Percentiles rank a stretch among this genome's conserved stretches.
phyloP scores from a whole-genome alignment of 2,888 invertebrate species.

The Noctua janthina region DNA sequence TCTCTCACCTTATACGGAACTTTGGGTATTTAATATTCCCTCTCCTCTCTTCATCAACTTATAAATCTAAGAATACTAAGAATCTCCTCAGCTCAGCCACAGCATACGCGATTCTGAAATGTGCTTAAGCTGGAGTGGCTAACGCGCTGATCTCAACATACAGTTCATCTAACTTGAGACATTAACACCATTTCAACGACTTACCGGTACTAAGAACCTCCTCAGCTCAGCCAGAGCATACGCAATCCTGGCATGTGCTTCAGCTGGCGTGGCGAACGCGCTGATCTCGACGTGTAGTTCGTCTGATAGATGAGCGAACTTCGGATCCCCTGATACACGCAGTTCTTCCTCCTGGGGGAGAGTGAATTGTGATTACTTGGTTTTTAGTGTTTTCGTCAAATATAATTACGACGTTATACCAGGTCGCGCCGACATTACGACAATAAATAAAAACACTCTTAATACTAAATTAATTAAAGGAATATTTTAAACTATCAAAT shows the following conservation, averaged over 20 bases:
- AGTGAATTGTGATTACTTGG: not conserved
- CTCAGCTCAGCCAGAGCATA: constrained; percentile 95
- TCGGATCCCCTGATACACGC: constrained; percentile 97
- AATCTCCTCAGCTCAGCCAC: constrained; percentile 95
- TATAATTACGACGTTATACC: not conserved
- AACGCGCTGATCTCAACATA: constrained; percentile 98
- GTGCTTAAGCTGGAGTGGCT: constrained; percentile 97
- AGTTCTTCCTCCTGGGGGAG: constrained; percentile 95
- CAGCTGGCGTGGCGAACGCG: constrained; percentile 97
- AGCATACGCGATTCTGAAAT: constrained; percentile 95
- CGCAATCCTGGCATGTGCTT: constrained; percentile 96
- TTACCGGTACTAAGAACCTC: constrained; percentile 95
- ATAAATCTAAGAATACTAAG: constrained; percentile 86
- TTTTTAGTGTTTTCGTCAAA: not conserved
- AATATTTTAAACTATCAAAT: too few species aligned
- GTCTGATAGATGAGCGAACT: constrained; percentile 97
- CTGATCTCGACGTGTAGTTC: constrained; percentile 98
- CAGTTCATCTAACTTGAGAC: constrained; percentile 94
- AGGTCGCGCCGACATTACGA: too few species aligned
- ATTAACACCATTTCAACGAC: constrained; percentile 65
- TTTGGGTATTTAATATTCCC: too few species aligned
- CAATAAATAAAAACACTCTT: too few species aligned
- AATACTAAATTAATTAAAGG: too few species aligned
- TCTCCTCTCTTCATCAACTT: too few species aligned
- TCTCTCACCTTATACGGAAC: too few species aligned